Evolutionary conservation across 2,888 invertebrate species (phyloP), one percentile per base, ranked within the genome.

Genomic region (Machimus atricapillus): DNA sequence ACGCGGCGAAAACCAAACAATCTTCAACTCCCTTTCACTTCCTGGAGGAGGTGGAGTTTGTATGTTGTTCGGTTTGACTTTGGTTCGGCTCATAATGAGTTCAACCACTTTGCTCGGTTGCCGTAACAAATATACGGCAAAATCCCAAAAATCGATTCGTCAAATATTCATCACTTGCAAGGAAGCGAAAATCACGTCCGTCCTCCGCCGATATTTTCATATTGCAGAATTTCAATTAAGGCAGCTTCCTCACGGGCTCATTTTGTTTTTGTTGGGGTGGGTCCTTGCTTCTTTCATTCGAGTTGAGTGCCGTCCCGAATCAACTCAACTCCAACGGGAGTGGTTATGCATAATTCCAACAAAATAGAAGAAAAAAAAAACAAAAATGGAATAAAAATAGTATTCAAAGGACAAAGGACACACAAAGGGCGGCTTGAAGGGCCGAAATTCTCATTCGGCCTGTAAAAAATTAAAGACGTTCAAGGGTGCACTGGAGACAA

Each of bases 401-500:
- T 52, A 37, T 77, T 40, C 34, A 52, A 52, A 52, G n/a, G 52
- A 52, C 12, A 78, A 77, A 77, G 77, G 43, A 77, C 52, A 79
- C 16, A 52, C 16, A 46, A 27, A 79, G 31, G 23, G 31, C n/a
- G 56, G 9, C 7, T 14, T 56, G 16, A 79, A 79, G 34, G n/a
- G 14, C 46, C 23, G 79, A 66, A 23, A 79, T 79, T 27, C 43
- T 79, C 52, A 79, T 27, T 52, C 56, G 52, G 27, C 14, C 52
- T 52, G 52, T 79, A 79, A 79, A 79, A 79, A 79, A 52, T 79
- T 79, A 31, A 79, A 79, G 52, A 79, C 52, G 8, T 79, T 79
- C 79, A 79, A 79, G 79, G 79, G 56, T 82, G 66, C 82, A 66
- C 82, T 82, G n/a, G 82, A 82, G 23, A 58, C 58, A 82, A 82